Conservation (phyloP, 92 coral and sea anemone species). For the Metridium senile region DNA sequence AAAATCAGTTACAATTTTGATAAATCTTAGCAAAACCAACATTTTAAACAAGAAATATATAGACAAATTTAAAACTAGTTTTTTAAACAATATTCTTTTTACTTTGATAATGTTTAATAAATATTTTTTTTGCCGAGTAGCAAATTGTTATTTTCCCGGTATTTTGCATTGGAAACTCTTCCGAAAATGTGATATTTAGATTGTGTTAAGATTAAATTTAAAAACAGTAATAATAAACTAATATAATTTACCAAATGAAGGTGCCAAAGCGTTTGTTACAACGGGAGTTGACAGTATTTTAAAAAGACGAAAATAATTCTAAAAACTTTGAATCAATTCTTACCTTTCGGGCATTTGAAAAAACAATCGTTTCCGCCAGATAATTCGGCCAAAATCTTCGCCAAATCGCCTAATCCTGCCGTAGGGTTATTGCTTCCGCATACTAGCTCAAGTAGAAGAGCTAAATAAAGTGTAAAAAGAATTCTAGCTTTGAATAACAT, state of each 20-base stretch:
- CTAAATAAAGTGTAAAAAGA: conserved; percentile 5
- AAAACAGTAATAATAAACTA: too few species aligned
- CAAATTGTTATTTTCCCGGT: too few species aligned
- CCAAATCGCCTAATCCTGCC: conserved; percentile 73
- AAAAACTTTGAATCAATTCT: not conserved
- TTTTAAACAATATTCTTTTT: not conserved
- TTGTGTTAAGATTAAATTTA: too few species aligned
- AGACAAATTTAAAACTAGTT: not conserved
- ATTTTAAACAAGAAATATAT: not conserved
- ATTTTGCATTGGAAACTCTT: too few species aligned
- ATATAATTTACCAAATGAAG: too few species aligned
- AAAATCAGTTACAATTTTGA: not conserved
- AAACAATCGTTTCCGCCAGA: conserved; percentile 75
- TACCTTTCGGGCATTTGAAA: conserved; percentile 82
- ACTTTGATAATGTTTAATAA: too few species aligned
- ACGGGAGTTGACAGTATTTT: too few species aligned
- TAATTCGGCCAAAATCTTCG: conserved; percentile 75
- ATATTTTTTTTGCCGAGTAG: too few species aligned
- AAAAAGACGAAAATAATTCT: too few species aligned
- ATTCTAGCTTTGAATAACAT: not conserved
- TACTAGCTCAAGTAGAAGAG: conserved; percentile 20
- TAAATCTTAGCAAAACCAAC: not conserved
- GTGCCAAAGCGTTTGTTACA: too few species aligned
- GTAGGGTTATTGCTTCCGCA: conserved; percentile 33
- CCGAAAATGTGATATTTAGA: too few species aligned